These are phyloP conservation scores for Zoanthus sociatus DNA, from an alignment of 92 coral and sea anemone species.

Conservation along the genomic window DNA sequence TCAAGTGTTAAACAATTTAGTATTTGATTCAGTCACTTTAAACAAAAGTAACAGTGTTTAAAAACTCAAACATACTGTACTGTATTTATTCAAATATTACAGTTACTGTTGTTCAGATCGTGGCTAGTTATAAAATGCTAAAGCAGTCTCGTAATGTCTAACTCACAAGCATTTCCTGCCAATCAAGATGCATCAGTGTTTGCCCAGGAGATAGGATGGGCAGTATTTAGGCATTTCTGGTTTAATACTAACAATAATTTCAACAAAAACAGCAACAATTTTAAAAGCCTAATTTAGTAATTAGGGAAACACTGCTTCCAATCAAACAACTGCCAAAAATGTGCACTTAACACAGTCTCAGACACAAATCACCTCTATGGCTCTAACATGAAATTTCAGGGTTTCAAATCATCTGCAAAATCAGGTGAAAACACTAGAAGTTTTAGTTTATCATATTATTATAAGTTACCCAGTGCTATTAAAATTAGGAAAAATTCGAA, in stretches of 20 bases:
- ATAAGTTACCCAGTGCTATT: background rate
- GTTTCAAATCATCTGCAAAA: slow-evolving; percentile 3
- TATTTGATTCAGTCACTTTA: slow-evolving; percentile 17
- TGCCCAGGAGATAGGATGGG: slow-evolving; percentile 14
- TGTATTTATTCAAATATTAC: slow-evolving; percentile 20
- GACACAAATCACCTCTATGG: slow-evolving; percentile 5
- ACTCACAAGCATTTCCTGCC: slow-evolving; percentile 17
- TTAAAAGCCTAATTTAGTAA: background rate
- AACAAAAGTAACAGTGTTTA: slow-evolving; percentile 15
- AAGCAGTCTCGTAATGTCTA: slow-evolving; percentile 16
- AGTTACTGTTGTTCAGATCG: slow-evolving; percentile 15
- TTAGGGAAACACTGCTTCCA: slow-evolving; percentile 1
- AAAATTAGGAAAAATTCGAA: background rate
- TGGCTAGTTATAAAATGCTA: slow-evolving; percentile 10
- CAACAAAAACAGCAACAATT: background rate
- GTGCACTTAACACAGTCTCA: background rate
- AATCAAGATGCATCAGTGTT: slow-evolving; percentile 28
- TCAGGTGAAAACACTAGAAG: background rate
- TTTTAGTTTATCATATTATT: background rate
- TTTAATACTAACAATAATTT: background rate
- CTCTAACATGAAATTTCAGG: slow-evolving; percentile 4
- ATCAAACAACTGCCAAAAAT: background rate
- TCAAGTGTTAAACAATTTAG: background rate
- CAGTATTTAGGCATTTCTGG: slow-evolving; percentile 21
- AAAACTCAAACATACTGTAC: slow-evolving; percentile 22